phyloP scores from a whole-genome alignment of 2,797 vertebrate species.

The Spinibarbus caldwelli region DNA sequence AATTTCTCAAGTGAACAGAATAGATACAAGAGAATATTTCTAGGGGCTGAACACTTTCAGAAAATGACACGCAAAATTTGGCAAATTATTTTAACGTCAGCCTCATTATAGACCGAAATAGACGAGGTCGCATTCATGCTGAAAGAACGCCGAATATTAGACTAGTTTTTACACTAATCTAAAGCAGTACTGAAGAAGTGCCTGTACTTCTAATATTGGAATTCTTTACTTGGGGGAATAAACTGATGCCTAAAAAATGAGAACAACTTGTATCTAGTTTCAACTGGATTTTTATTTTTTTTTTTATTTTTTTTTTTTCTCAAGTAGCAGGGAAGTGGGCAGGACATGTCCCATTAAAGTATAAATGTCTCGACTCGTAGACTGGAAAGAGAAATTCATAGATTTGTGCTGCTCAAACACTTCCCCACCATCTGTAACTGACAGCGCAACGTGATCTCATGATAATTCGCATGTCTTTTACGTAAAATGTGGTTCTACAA shows the following conservation, averaged over 20 bases:
- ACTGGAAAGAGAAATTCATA: constrained; percentile 39
- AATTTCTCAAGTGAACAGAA: constrained; percentile 35
- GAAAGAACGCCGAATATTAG: neutral
- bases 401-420: constrained; percentile 55
- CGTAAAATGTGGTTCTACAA: too few species aligned
- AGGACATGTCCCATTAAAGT: constrained; percentile 29
- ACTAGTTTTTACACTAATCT: neutral
- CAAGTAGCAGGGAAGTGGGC: neutral
- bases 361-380: constrained; percentile 35
- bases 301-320: neutral
- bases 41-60: constrained; percentile 8
- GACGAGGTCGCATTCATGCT: neutral
- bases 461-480: too few species aligned
- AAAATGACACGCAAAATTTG: neutral
- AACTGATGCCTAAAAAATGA: constrained; percentile 12
- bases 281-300: constrained; percentile 1
- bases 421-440: constrained; percentile 61
- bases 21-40: constrained; percentile 18
- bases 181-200: neutral
- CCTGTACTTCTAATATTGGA: neutral
- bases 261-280: constrained; percentile 14
- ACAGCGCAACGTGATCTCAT: too few species aligned
- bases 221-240: neutral
- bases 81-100: constrained; percentile 12
- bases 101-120: constrained; percentile 9